phyloP scores from a whole-genome alignment of 2,888 invertebrate genomes.

The Agapetus fuscipes region DNA sequence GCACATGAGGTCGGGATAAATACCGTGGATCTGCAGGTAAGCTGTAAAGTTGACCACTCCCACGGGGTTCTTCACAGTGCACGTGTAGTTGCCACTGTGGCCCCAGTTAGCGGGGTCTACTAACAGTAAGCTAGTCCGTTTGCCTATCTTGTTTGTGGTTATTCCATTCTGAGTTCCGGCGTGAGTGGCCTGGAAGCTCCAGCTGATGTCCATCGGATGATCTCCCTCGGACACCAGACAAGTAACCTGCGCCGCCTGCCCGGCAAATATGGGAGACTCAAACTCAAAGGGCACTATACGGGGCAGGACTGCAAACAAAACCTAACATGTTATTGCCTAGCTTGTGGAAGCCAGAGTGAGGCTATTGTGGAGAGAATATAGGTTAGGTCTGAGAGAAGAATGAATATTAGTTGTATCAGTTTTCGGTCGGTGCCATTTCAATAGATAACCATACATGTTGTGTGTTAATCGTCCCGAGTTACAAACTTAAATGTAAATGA shows the following conservation, averaged over 20 bases:
- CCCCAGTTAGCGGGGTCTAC: slow-evolving; percentile 53
- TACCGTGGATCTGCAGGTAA: slow-evolving; percentile 66
- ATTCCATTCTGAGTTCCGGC: slow-evolving; percentile 53
- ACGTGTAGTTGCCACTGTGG: slow-evolving; percentile 69
- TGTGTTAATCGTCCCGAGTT: neutral
- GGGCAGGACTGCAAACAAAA: slow-evolving; percentile 62
- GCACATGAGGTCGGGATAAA: too few relatives aligned
- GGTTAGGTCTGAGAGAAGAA: neutral
- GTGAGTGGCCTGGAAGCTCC: slow-evolving; percentile 63
- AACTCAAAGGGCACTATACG: slow-evolving; percentile 74
- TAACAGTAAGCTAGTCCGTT: slow-evolving; percentile 51
- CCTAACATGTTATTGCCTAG: too few relatives aligned
- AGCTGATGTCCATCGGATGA: slow-evolving; percentile 60
- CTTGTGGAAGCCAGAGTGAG: too few relatives aligned
- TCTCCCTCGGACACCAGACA: slow-evolving; percentile 60
- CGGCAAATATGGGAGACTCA: slow-evolving; percentile 67
- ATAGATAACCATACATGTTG: neutral
- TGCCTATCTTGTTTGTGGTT: slow-evolving; percentile 45
- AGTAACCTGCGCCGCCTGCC: slow-evolving; percentile 68
- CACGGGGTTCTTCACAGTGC: slow-evolving; percentile 62
- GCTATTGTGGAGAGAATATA: neutral
- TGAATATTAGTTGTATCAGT: slow-evolving; percentile 6
- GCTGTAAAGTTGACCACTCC: slow-evolving; percentile 60
- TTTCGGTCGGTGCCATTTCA: slow-evolving; percentile 16
- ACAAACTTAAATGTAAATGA: neutral